Evolutionary conservation across 2,888 invertebrate species (phyloP), one percentile per base, ranked within the genome.

Genomic region (Nebria brevicollis): DNA sequence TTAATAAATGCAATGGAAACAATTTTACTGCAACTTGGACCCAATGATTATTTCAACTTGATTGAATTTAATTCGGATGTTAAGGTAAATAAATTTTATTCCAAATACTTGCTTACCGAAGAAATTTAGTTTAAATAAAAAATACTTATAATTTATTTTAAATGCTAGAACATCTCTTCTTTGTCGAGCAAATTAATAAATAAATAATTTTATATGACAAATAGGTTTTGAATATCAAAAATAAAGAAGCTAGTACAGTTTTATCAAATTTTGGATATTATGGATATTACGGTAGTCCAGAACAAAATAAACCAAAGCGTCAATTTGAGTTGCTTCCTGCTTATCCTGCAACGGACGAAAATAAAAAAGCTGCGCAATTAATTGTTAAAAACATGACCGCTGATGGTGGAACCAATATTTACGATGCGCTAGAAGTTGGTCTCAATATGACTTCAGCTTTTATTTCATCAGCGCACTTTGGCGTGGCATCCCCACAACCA

Each of bases 1-100:
- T 85, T 89, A 0, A 88, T 88, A 70, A 90, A 91, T 70, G 93
- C 94, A 66, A 93, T 94, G 92, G 87, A 88, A 82, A 90, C 90
- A 54, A 93, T 94, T 78, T 89, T 94, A 13, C 87, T 88, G 15
- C 91, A 92, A 82, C 89, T 94, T 20, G 89, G 91, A 75, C 82
- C 87, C 0, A 90, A 90, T 0, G 94, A 94, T 86, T 91, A 90
- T 84, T 93, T 94, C 88, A 92, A 91, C 84, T 91, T 94, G 77
- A 89, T 93, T 34, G 90, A 92, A 83, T 94, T 94, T 86, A 15
- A 73, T 10, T 66, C 11, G 10, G 11, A 66, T 65, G 75, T 79
- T 13, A 65, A 74, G 8, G 83, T 83, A 75, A 72, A 7, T 1
- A 54, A 1, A 3, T 54, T 54, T 11, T 54, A 2, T 8, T 54